Base-by-base conservation (phyloP, 1,140 invertebrate genomes). In the Oppia nitens region DNA sequence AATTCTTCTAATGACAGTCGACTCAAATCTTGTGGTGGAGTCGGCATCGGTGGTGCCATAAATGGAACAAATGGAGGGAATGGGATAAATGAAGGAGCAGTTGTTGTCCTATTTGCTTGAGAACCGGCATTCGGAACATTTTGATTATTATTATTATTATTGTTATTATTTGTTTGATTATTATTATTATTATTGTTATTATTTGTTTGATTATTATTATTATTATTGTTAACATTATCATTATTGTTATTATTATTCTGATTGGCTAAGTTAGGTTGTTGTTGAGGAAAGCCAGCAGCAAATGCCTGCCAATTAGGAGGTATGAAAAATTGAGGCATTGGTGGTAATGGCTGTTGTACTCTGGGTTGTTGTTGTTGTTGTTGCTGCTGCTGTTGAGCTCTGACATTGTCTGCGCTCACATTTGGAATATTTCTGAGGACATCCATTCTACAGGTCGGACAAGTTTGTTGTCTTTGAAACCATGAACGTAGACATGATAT, bases 401-500 rank as follows among this genome's bases (percentile, higher is more conserved):
- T 55, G 6, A 24, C 47, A 29, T 40, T 20, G 2, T 61, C 6
- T 26, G 40, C 17, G 51, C 17, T 24, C 20, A 40, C 53, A 14
- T 40, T 52, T 14, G 2, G 6, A 26, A 26, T 57, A 47, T 27
- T 40, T 23, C 86, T 79, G 61, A 98, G 73, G 66, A 98, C 92
- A 74, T 98, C 96, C 50, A 97, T 79, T 21, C 96, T 80, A 73
- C 96, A 99, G 0, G 95, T 99, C 3, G 96, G 96, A 73, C 96
- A 99, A 0, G 95, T 99, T 75, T 99, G 96, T 72, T 99, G 96
- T 12, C 95, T 79, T 75, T 98, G 96, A 74, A 99, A 99, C 95
- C 95, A 99, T 3, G 92, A 92, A 9, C 95, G 80, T n/a, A 99
- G 76, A 73, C 96, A 99, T 28, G 86, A 85, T 24, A 92, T 88